phyloP scores from a whole-genome alignment of 2,888 invertebrate genomes.

The Caenorhabditis afra region DNA sequence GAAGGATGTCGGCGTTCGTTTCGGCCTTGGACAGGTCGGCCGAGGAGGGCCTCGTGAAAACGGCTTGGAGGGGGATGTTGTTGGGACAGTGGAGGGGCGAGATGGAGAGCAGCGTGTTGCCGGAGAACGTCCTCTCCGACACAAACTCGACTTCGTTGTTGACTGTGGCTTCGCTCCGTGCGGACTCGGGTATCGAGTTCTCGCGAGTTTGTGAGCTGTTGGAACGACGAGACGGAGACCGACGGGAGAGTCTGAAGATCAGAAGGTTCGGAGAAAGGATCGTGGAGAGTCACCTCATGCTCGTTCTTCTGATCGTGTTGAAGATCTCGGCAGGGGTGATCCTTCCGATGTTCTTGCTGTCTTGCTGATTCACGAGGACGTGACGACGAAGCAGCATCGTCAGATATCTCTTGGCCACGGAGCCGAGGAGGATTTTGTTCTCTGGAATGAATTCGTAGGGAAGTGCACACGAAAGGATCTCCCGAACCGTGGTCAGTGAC shows the following conservation, averaged over 20 bases:
- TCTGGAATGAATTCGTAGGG: no score
- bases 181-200: slow-evolving; percentile 51
- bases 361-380: slow-evolving; percentile 67
- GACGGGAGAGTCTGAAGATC: slow-evolving; percentile 54
- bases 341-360: slow-evolving; percentile 62
- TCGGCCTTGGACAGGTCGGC: slow-evolving; percentile 58
- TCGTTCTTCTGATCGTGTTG: slow-evolving; percentile 68
- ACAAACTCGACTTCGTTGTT: slow-evolving; percentile 62
- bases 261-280: no score
- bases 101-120: slow-evolving; percentile 68
- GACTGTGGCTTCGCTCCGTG: slow-evolving; percentile 40
- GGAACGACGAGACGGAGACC: slow-evolving; percentile 56
- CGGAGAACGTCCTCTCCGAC: slow-evolving; percentile 64
- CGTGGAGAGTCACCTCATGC: slow-evolving; percentile 60
- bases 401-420: slow-evolving; percentile 69
- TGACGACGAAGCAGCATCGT: slow-evolving; percentile 66
- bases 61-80: slow-evolving; percentile 67
- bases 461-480: no score
- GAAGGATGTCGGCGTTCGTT: slow-evolving; percentile 60
- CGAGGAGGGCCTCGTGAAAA: slow-evolving; percentile 63
- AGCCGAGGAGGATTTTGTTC: slow-evolving; percentile 68
- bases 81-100: slow-evolving; percentile 72
- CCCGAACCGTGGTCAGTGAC: slow-evolving; percentile 70
- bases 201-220: slow-evolving; percentile 55
- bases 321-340: slow-evolving; percentile 70